Evolutionary conservation across 1,140 invertebrate species (phyloP), one percentile per base, ranked within the genome.

Genomic region (Drosophila virilis): DNA sequence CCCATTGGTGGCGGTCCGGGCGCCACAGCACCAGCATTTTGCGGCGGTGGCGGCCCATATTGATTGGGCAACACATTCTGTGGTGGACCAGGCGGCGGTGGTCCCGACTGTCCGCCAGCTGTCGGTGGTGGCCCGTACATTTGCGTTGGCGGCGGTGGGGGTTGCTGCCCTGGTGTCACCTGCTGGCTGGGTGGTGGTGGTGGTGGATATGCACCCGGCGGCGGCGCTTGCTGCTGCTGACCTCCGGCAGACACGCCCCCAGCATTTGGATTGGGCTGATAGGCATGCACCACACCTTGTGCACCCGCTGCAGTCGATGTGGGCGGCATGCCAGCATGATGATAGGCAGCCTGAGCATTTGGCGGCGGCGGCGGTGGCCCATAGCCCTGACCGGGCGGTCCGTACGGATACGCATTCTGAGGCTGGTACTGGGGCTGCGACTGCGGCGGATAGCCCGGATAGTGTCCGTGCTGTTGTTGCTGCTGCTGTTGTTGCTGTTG

Each of bases 381-480:
- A n/a, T 85, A 90, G 22, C 88, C 81, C 68, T 91, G 91, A 0
- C 85, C 58, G 8, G 91, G 91, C 6, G 91, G 91, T 4, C 91
- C 90, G 32, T 92, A 92, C 1, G 89, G 93, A 86, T 93, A 93
- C 33, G 93, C 93, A 62, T 93, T 92, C 65, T 92, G 92, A 1
- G 90, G 91, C 91, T 93, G 93, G 52, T 91, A 91, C 45, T 83
- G 78, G 12, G 91, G 92, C 58, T 93, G 91, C 60, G 91, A 91
- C 28, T 92, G 90, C 40, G 93, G 93, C 43, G 93, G 93, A 91
- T 93, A 94, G 28, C 92, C 93, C 22, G 93, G 93, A 78, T 93
- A 93, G 69, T 93, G 93, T 7, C 92, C 91, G 54, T 92, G 91
- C 68, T 93, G 93, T 43, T 93, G 93, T 74, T 93, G 92, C 9